Evolutionary conservation across 2,888 invertebrate genomes (phyloP), one percentile per base, ranked within the genome.

Genomic region (Empis livida): DNA sequence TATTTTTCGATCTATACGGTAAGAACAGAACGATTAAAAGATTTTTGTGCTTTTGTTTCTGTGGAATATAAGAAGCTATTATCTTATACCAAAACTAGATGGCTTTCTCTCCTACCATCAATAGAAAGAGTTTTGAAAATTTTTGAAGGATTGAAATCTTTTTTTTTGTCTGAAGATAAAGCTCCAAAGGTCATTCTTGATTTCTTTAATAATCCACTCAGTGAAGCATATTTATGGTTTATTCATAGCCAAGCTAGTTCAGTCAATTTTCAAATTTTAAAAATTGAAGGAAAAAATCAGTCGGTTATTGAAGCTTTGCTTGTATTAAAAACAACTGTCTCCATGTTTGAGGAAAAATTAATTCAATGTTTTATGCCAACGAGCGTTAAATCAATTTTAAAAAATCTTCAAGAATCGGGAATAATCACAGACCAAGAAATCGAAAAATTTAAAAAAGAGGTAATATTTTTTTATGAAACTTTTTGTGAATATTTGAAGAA

Each of bases 81-180:
- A n/a, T 47, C 41, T 30, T 42, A 47, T 32, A 41, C 46, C 11
- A 42, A 48, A 42, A 51, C 51, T n/a, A 44, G 46, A 31, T 49
- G 44, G 46, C 43, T 46, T 8, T 43, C 42, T 10, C 45, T 43
- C 37, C 42, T 47, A 35, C 47, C 43, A 39, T 43, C 40, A 16
- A 44, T 45, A 20, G 49, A 49, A 46, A 40, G 48, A 31, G 46
- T 49, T 45, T 43, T 50, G 42, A 46, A 47, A 32, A 31, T 45
- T 23, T 49, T 45, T 40, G 35, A 42, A 30, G 39, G 50, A 20
- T 40, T 52, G 20, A 51, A 48, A 46, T 41, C 44, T 27, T 46
- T 46, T 40, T 49, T 51, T 23, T 31, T 45, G 10, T 38, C 27
- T 35, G 43, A 45, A 37, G 27, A 44, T 46, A 49, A 43, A 15